Evolutionary conservation across 2,113 vertebrate species (phyloP).

Genomic region (Scartelaos histophorus): DNA sequence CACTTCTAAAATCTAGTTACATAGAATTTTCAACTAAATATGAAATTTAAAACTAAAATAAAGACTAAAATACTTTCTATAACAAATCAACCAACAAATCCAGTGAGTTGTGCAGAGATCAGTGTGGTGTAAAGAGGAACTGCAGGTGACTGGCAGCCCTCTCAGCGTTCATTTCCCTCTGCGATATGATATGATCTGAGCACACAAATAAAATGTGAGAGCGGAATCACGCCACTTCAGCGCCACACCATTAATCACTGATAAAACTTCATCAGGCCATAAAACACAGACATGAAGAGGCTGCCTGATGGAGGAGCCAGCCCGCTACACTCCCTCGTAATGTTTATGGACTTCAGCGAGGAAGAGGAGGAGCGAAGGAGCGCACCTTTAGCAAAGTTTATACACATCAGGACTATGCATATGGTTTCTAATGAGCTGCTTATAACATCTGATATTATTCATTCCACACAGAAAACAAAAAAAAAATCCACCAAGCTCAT

Average conservation of each 20-base stretch:
- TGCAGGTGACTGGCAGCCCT: conserved; percentile 18
- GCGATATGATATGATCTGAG: conserved; percentile 23
- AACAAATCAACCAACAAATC: background rate
- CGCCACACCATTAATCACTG: conserved; percentile 34
- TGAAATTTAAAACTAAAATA: too few species aligned
- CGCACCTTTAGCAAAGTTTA: background rate
- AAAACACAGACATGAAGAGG: background rate
- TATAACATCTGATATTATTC: background rate
- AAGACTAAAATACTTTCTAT: background rate
- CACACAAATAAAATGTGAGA: conserved; percentile 34
- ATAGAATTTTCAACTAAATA: too few species aligned
- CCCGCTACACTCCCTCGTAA: background rate
- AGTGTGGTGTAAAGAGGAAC: background rate
- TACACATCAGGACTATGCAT: background rate
- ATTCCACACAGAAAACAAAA: background rate
- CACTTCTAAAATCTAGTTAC: too few species aligned
- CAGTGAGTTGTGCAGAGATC: background rate
- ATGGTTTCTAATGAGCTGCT: background rate
- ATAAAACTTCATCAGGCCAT: conserved; percentile 10
- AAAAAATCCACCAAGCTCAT: background rate
- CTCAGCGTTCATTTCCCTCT: conserved; percentile 22
- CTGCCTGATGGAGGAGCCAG: conserved; percentile 1
- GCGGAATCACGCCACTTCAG: conserved; percentile 20
- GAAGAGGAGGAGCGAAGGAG: background rate
- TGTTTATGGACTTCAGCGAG: background rate